Base-by-base conservation (phyloP, 2,113 vertebrate genomes). In the Anolis sagrei region DNA sequence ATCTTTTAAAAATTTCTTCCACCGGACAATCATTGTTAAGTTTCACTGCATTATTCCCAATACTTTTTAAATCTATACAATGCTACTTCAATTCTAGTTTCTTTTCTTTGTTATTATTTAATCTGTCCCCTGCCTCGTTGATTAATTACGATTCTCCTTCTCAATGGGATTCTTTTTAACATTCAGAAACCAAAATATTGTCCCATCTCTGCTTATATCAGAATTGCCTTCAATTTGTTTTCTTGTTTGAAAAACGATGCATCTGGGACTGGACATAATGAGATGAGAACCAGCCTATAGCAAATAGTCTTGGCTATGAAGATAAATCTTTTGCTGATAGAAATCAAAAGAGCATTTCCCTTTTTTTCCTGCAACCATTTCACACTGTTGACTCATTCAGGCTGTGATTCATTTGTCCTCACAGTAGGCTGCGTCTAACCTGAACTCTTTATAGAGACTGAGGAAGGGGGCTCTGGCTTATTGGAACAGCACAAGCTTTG, bases 341-440 rank as follows among this genome's bases (percentile, higher is more conserved):
- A 80, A 49, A 68, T 54, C 62, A 77, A 66, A 27, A 68, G 34
- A 66, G 44, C 62, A 77, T 49, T 36, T 77, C n/a, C n/a, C 14
- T 51, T 84, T 68, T 27, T 68, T 25, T n/a, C n/a, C 62, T 84
- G n/a, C n/a, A 77, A 54, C 75, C 58, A 77, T 69, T 75, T 84
- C 44, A 77, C 48, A 36, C 54, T 68, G 34, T 23, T 69, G 83
- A 84, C 48, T 68, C 75, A 69, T 84, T 69, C 44, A 76, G n/a
- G 39, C 49, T 69, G 14, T 84, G 64, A 36, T 27, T 78, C 32
- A 69, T 69, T 25, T 76, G 76, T 68, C 25, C 23, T 32, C 48
- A 77, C n/a, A 54, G n/a, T 69, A 25, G 49, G 69, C 27, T 10
- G 48, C 49, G 69, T 54, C 32, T 21, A 54, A 54, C 62, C 16